Evolutionary conservation across 2,888 invertebrate genomes (phyloP).

Genomic region (Eustalomyia histrio): DNA sequence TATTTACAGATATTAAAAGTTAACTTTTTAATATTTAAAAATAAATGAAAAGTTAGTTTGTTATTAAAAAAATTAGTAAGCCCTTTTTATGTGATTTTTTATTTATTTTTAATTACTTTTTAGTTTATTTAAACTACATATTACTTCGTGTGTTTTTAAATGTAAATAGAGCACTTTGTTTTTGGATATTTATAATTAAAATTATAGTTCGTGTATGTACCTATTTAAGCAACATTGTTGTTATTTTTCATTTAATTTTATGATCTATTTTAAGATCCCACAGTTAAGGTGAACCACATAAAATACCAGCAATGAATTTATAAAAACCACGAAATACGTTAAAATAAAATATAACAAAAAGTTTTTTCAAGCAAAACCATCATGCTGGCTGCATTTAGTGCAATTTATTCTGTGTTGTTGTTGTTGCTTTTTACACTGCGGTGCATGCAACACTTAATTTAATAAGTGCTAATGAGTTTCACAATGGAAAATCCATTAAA

Average conservation of each 20-base stretch:
- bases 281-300: conserved; percentile 4
- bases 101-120: too few relatives aligned
- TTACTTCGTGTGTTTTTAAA: too few relatives aligned
- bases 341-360: conserved; percentile 6
- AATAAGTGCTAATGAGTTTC: conserved; percentile 77
- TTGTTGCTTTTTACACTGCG: conserved; percentile 37
- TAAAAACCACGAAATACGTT: conserved; percentile 9
- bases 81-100: too few relatives aligned
- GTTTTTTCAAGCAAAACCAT: conserved; percentile 3
- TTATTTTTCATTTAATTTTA: conserved; percentile 46
- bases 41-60: too few relatives aligned
- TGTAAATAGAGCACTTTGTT: too few relatives aligned
- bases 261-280: conserved; percentile 6
- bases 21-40: too few relatives aligned
- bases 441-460: conserved; percentile 72
- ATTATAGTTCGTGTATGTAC: too few relatives aligned
- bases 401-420: conserved; percentile 31
- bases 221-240: conserved; percentile 1
- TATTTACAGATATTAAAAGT: too few relatives aligned
- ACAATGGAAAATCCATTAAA: conserved; percentile 66
- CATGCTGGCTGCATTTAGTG: conserved; percentile 26
- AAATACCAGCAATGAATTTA: conserved; percentile 28
- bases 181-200: too few relatives aligned
- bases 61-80: too few relatives aligned
- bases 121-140: too few relatives aligned